A percentile compares a stretch with the other conserved stretches of the same genome.
phyloP scores from a whole-genome alignment of 2,797 vertebrate species.

The Diplodus puntazzo region DNA sequence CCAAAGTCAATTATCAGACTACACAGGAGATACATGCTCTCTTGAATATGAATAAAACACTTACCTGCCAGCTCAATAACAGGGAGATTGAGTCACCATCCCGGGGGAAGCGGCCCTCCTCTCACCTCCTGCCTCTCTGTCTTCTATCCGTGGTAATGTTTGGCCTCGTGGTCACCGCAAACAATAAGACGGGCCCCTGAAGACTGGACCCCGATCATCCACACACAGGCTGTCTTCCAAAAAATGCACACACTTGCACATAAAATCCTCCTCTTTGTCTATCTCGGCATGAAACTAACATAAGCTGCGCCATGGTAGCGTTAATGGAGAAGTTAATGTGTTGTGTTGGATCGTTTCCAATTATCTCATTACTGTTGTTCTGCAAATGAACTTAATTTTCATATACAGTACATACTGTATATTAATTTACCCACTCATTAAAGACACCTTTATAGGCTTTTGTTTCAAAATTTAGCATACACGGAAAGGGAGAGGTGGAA shows the following conservation, averaged over 20 bases:
- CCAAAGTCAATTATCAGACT: slow-evolving; percentile 1
- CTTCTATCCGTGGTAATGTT: slow-evolving; percentile 35
- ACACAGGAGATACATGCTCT: neutral
- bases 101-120: slow-evolving; percentile 40
- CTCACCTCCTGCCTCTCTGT: slow-evolving; percentile 24
- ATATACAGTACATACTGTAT: neutral
- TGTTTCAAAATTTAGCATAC: slow-evolving; percentile 5
- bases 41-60: slow-evolving; percentile 35
- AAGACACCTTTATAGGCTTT: neutral
- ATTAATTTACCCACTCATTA: neutral
- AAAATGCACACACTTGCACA: neutral
- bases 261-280: slow-evolving; percentile 7
- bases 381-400: neutral
- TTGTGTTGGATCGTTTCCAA: neutral
- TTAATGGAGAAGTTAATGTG: slow-evolving; percentile 22
- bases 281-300: slow-evolving; percentile 7
- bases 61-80: slow-evolving; percentile 13
- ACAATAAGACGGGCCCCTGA: slow-evolving; percentile 38
- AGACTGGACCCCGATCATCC: slow-evolving; percentile 28
- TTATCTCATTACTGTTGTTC: neutral
- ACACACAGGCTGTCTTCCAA: neutral
- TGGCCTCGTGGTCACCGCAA: slow-evolving; percentile 38
- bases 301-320: slow-evolving; percentile 10
- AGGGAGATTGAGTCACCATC: slow-evolving; percentile 8
- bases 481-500: neutral